These are phyloP conservation scores for Nysson spinosus DNA, from an alignment of 2,888 invertebrate genomes.

Conservation along the genomic window DNA sequence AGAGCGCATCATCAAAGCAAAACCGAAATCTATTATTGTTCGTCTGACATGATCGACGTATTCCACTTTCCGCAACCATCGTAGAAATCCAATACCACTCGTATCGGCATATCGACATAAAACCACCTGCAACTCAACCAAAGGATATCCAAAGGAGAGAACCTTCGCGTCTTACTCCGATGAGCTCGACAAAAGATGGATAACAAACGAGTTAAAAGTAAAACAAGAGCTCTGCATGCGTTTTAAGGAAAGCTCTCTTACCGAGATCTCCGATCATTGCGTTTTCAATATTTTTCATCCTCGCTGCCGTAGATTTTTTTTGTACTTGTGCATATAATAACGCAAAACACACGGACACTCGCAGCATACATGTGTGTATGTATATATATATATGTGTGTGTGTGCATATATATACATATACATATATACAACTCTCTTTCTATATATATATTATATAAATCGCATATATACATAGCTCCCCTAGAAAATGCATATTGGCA, in stretches of 20 bases:
- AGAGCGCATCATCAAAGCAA: no score
- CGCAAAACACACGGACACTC: no score
- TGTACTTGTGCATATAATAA: constrained; percentile 22
- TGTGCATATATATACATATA: constrained; percentile 5
- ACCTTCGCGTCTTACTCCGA: not conserved
- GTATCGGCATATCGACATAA: no score
- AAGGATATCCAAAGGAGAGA: not conserved
- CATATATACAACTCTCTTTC: constrained; percentile 15
- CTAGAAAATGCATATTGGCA: constrained; percentile 69
- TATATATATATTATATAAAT: constrained; percentile 38
- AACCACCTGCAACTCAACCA: no score
- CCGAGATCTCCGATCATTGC: constrained; percentile 15
- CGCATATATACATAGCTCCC: constrained; percentile 35
- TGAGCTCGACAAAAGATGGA: not conserved
- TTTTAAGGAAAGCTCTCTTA: constrained; percentile 24
- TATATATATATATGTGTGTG: constrained; percentile 4
- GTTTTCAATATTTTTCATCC: constrained; percentile 21
- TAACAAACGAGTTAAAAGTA: not conserved
- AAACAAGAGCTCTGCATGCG: constrained; percentile 42
- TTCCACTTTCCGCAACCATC: no score
- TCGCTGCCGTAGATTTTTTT: constrained; percentile 42
- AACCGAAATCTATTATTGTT: no score
- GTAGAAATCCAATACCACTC: no score
- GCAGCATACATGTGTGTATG: constrained; percentile 7
- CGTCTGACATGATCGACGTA: no score